A percentile compares a stretch with the other conserved stretches of the same genome.
phyloP scores from a whole-genome alignment of 2,888 invertebrate species.

The Eustalomyia histrio region DNA sequence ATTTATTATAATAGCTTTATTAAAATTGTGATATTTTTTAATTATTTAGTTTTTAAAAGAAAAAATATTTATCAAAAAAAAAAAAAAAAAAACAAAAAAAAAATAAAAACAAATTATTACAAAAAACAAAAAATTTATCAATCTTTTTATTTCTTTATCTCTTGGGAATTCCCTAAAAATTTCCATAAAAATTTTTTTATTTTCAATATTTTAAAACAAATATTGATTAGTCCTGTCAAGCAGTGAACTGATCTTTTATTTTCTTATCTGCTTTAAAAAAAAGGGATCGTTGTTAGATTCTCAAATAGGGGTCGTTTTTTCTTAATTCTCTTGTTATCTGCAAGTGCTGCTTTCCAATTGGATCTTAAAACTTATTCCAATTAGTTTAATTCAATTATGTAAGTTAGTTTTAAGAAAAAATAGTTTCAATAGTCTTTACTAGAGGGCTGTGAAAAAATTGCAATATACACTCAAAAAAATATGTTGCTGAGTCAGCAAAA shows the following conservation, averaged over 20 bases:
- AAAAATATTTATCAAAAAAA: constrained; percentile 40
- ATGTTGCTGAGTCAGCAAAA: no score
- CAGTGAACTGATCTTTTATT: background rate
- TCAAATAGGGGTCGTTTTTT: background rate
- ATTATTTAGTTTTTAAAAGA: constrained; percentile 44
- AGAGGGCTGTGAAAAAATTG: no score
- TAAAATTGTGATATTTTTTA: constrained; percentile 67
- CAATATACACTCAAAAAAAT: no score
- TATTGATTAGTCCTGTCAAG: background rate
- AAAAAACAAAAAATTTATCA: constrained; percentile 45
- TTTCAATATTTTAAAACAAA: constrained; percentile 10
- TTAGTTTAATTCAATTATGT: background rate
- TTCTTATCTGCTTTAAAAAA: background rate
- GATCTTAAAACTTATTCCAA: background rate
- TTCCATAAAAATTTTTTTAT: constrained; percentile 16
- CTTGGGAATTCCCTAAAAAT: constrained; percentile 14
- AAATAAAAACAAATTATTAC: constrained; percentile 33
- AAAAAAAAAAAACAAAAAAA: constrained; percentile 37
- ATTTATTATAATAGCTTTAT: constrained; percentile 48
- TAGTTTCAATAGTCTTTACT: no score
- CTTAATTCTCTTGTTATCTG: background rate
- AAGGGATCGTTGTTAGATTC: background rate
- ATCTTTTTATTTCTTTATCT: constrained; percentile 21
- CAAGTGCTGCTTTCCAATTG: no score
- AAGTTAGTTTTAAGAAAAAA: background rate